phyloP scores from a whole-genome alignment of 2,113 vertebrate species.

The Vulpes lagopus region DNA sequence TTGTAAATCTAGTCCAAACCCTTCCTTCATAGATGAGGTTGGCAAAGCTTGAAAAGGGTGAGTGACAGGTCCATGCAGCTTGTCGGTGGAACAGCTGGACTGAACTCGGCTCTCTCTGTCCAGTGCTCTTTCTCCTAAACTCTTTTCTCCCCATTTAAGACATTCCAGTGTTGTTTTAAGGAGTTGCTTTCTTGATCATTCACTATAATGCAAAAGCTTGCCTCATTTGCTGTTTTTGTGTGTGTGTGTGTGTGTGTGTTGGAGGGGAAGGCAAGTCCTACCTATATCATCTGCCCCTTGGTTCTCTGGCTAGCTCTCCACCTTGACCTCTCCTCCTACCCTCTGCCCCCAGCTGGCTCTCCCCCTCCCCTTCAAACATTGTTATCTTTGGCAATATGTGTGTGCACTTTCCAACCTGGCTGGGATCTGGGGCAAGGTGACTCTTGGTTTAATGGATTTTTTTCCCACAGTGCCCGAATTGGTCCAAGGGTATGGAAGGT shows the following conservation, averaged over 20 bases:
- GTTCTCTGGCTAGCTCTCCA: background rate
- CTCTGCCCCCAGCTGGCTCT: background rate
- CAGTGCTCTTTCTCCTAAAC: background rate
- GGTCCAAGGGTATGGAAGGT: background rate
- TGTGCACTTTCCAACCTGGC: background rate
- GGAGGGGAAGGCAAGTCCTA: background rate
- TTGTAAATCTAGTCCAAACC: background rate
- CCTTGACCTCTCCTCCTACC: background rate
- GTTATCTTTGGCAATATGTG: background rate
- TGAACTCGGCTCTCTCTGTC: background rate
- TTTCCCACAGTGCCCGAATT: background rate
- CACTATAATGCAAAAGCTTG: background rate
- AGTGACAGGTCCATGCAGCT: background rate
- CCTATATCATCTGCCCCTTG: background rate
- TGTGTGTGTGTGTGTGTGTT: background rate
- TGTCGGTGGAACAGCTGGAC: background rate
- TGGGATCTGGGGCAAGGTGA: constrained; percentile 3
- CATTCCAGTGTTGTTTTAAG: background rate
- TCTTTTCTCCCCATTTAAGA: background rate
- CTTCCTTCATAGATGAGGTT: background rate
- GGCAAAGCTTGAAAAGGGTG: background rate
- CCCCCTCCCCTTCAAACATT: background rate
- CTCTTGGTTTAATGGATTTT: constrained; percentile 22
- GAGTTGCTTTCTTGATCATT: background rate
- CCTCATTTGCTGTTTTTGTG: background rate